Conservation (phyloP, 2,797 vertebrate genomes). For the Syngnathus acus region DNA sequence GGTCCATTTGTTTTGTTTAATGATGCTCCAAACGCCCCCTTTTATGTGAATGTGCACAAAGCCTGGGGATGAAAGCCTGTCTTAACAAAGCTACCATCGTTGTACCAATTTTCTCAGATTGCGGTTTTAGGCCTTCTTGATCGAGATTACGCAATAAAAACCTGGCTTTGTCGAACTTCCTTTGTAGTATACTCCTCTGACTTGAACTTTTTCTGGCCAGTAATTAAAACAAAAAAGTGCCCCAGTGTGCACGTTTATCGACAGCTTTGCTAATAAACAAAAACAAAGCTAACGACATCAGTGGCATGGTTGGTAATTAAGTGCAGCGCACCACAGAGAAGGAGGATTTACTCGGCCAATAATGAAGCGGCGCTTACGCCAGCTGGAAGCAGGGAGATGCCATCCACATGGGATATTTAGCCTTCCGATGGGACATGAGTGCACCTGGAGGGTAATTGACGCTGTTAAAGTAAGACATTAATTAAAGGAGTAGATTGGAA, state of each 20-base stretch:
- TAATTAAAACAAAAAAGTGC: neutral
- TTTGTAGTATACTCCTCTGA: neutral
- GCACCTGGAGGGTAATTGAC: neutral
- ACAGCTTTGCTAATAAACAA: constrained; percentile 2
- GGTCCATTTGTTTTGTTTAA: too few species aligned
- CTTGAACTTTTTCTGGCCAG: neutral
- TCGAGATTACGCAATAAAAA: too few species aligned
- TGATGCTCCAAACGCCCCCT: too few species aligned
- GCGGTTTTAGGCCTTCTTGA: too few species aligned
- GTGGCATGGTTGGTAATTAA: neutral
- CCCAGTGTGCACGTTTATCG: neutral
- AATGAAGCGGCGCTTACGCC: neutral
- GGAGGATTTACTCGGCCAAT: neutral
- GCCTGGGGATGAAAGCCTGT: too few species aligned
- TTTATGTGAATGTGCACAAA: too few species aligned
- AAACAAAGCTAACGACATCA: constrained; percentile 3
- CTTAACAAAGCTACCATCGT: too few species aligned
- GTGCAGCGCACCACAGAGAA: neutral
- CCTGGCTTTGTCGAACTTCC: neutral
- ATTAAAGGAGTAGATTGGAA: neutral
- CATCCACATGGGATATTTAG: neutral
- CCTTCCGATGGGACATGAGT: neutral
- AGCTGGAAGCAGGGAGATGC: neutral
- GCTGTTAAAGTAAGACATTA: neutral
- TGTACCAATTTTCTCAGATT: too few species aligned